Evolutionary conservation across 2,888 invertebrate genomes (phyloP).

Genomic region (Melieria picta): DNA sequence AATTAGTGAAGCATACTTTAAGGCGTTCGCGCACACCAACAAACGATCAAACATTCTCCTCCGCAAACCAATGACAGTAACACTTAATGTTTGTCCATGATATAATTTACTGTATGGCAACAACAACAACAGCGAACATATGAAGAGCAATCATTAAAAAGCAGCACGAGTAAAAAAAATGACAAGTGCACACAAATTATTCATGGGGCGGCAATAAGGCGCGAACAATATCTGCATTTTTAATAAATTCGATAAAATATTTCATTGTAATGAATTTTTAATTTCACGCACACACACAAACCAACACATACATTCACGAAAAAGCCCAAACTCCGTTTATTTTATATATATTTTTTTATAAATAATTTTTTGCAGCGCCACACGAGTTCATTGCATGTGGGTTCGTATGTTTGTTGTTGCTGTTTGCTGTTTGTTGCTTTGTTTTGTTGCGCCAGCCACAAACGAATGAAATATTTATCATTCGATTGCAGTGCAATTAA

Average conservation of each 20-base stretch:
- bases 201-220: conserved; percentile 15
- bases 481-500: conserved; percentile 31
- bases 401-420: not conserved
- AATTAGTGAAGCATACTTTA: too few relatives aligned
- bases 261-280: conserved; percentile 33
- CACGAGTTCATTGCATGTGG: not conserved
- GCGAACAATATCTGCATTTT: conserved; percentile 34
- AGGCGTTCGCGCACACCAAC: too few relatives aligned
- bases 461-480: conserved; percentile 20
- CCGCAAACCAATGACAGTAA: too few relatives aligned
- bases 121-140: too few relatives aligned
- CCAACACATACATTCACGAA: not conserved
- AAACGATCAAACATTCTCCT: too few relatives aligned
- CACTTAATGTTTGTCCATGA: too few relatives aligned
- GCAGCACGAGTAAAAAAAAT: too few relatives aligned
- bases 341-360: not conserved
- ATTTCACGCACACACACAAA: conserved; percentile 13
- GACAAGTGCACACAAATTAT: too few relatives aligned
- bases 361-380: not conserved
- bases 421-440: not conserved
- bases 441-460: not conserved
- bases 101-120: too few relatives aligned
- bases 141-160: too few relatives aligned
- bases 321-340: not conserved
- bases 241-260: conserved; percentile 34